A percentile compares a stretch with the other conserved stretches of the same genome.
Conservation (phyloP, 1,140 invertebrate genomes). For the Sitodiplosis mosellana region DNA sequence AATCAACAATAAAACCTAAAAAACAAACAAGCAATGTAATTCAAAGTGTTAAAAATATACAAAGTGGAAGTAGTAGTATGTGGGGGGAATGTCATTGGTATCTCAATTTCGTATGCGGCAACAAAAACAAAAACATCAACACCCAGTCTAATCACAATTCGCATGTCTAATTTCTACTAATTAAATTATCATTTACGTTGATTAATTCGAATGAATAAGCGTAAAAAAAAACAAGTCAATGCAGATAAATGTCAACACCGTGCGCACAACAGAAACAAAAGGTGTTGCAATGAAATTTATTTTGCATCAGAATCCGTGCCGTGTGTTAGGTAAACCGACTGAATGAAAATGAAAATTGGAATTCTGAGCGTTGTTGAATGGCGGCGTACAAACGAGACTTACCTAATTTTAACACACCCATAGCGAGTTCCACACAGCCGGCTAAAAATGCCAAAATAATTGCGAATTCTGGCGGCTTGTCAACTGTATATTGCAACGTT, state of each 20-base stretch:
- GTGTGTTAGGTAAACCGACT: too few relatives aligned
- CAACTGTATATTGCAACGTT: constrained; percentile 50
- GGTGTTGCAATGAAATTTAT: too few relatives aligned
- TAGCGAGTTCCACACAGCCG: constrained; percentile 55
- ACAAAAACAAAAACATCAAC: background rate
- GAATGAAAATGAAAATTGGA: too few relatives aligned
- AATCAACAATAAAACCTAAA: constrained; percentile 75
- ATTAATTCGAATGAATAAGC: too few relatives aligned
- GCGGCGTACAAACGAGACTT: constrained; percentile 6
- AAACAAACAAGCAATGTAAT: constrained; percentile 5
- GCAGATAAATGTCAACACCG: too few relatives aligned
- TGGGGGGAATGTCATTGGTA: too few relatives aligned
- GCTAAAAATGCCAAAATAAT: constrained; percentile 58
- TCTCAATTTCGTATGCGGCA: too few relatives aligned
- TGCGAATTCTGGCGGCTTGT: constrained; percentile 52
- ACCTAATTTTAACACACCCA: constrained; percentile 64
- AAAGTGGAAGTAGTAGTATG: too few relatives aligned
- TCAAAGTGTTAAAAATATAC: background rate
- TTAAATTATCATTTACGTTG: background rate
- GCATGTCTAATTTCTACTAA: background rate
- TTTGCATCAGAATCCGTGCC: too few relatives aligned
- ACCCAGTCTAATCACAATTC: background rate
- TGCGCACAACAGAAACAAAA: too few relatives aligned
- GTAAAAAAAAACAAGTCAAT: background rate
- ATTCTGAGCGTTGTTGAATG: too few relatives aligned